Evolutionary conservation across 2,888 invertebrate species (phyloP), one percentile per base, ranked within the genome.

Genomic region (Electrophaes corylata): DNA sequence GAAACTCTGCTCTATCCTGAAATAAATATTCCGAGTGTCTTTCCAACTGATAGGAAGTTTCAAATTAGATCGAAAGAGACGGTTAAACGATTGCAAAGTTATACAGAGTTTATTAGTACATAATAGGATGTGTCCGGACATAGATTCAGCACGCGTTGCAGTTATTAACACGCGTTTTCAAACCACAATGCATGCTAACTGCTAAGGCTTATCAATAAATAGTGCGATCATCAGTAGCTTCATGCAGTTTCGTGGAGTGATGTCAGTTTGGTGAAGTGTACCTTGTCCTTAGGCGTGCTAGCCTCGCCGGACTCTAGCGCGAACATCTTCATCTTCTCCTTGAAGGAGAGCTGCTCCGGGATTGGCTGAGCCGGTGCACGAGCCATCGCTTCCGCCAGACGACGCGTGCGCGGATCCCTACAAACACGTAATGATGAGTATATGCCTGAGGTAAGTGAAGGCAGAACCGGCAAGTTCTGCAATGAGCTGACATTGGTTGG

Each of bases 321-420:
- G 92, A 99, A 99, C 97, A 99, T 98, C 91, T 98, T 98, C 98
- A 99, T 99, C 91, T 99, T 99, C 87, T 99, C 99, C 84, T 98
- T 96, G 91, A 99, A 99, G 57, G 97, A 97, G 62, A 99, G 93
- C 76, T 98, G 97, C 82, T 99, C 98, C 1, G 97, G 97, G 63
- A 96, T 94, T 53, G 95, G 94, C 66, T 93, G 88, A 18, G 96
- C 66, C 94, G 94, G 62, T 93, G 94, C 78, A 50, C 85, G 93
- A 70, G 94, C 94, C 71, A 95, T 94, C 75, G 95, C 94, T 83
- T 97, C 96, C 1, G 97, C 97, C 69, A 98, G 91, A n/a, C 98
- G 95, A 57, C 96, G 94, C 72, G 95, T 93, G 68, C 98, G 94
- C 10, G 98, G 99, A 92, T 99, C 99, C 75, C 98, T 95, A 86